Conservation (phyloP, 2,888 invertebrate species). For the Ischnus inquisitorius region DNA sequence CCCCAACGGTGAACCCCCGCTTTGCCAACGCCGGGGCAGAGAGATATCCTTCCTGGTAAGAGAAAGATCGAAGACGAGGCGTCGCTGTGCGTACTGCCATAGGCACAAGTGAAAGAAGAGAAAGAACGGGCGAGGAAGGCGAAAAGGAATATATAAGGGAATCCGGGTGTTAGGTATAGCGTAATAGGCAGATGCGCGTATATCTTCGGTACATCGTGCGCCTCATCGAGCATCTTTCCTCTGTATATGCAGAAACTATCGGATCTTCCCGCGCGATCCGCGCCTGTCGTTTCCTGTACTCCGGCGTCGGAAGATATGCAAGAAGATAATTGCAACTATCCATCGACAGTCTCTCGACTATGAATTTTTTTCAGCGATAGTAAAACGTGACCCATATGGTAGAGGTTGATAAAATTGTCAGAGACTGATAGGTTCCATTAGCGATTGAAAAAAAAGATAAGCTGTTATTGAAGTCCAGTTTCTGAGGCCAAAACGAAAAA, state of each 20-base stretch:
- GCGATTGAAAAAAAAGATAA: no score
- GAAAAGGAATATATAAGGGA: slow-evolving; percentile 39
- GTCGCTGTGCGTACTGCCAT: slow-evolving; percentile 35
- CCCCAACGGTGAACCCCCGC: slow-evolving; percentile 55
- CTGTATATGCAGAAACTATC: slow-evolving; percentile 21
- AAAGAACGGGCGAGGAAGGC: slow-evolving; percentile 49
- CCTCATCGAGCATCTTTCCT: slow-evolving; percentile 5
- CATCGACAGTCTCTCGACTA: slow-evolving; percentile 5
- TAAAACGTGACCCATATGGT: background rate
- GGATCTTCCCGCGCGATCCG: background rate
- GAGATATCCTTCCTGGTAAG: slow-evolving; percentile 50
- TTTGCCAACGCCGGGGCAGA: slow-evolving; percentile 27
- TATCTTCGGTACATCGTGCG: slow-evolving; percentile 27
- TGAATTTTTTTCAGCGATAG: background rate
- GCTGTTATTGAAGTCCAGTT: background rate
- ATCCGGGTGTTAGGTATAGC: slow-evolving; percentile 41
- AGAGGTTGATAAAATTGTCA: slow-evolving; percentile 5
- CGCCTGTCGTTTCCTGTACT: slow-evolving; percentile 28
- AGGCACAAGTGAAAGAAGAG: slow-evolving; percentile 33
- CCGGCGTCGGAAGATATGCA: background rate
- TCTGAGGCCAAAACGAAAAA: background rate
- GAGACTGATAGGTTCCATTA: slow-evolving; percentile 7
- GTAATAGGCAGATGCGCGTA: slow-evolving; percentile 50
- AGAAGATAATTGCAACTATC: slow-evolving; percentile 39
- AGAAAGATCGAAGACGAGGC: slow-evolving; percentile 45